Evolutionary conservation across 2,113 vertebrate species (phyloP).

Genomic region (Turdus rufiventris): DNA sequence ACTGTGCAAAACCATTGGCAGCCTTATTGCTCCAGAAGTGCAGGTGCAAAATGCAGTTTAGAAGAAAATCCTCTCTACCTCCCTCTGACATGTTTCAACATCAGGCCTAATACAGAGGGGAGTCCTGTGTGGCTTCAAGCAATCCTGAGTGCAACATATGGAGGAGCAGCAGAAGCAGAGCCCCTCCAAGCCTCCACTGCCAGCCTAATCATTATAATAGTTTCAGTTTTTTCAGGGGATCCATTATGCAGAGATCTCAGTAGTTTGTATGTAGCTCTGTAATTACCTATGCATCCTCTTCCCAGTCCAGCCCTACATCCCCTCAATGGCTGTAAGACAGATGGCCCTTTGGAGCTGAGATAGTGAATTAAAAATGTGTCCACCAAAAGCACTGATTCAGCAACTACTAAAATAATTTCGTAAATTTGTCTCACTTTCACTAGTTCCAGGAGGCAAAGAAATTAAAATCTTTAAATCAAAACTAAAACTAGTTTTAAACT

Average conservation of each 20-base stretch:
- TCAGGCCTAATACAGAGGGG: not conserved
- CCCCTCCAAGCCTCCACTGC: not conserved
- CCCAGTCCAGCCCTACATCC: conserved; percentile 6
- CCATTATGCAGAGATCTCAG: conserved; percentile 34
- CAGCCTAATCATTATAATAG: conserved; percentile 35
- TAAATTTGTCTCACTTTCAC: not conserved
- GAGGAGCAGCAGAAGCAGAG: conserved; percentile 44
- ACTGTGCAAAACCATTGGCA: not conserved
- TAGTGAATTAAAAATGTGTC: not conserved
- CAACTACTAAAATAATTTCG: conserved; percentile 17
- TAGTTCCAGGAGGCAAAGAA: not conserved
- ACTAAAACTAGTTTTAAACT: not conserved
- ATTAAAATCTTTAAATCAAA: not conserved
- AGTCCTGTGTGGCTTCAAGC: not conserved
- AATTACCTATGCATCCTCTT: conserved; percentile 41
- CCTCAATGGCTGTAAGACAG: conserved; percentile 29
- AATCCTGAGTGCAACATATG: conserved; percentile 6
- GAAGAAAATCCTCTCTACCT: conserved; percentile 31
- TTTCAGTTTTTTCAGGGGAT: conserved; percentile 35
- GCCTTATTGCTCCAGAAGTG: conserved; percentile 18
- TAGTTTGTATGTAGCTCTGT: conserved; percentile 2
- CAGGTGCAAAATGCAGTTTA: conserved; percentile 43
- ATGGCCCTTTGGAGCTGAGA: conserved; percentile 48
- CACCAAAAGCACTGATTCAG: conserved; percentile 41
- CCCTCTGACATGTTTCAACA: conserved; percentile 30